These are phyloP conservation scores for Amphiprion clarkii DNA, from an alignment of 2,797 vertebrate species.

Conservation along the genomic window DNA sequence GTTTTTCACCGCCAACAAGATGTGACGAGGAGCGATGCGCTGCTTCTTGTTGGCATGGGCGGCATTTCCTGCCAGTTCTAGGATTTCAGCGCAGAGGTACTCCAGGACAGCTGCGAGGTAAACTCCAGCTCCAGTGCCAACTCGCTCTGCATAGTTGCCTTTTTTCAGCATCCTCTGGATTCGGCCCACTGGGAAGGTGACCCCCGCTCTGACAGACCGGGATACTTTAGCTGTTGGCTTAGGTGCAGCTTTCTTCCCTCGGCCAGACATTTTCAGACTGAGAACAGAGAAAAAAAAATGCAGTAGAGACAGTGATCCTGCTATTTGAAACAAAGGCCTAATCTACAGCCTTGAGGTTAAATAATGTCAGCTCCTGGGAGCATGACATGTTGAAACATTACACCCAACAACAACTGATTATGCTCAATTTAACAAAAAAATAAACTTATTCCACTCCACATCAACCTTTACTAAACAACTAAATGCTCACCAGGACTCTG, in stretches of 20 bases:
- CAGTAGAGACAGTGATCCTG: background rate
- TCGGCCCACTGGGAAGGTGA: conserved; percentile 86
- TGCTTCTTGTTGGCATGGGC: conserved; percentile 81
- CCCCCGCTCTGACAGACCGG: conserved; percentile 75
- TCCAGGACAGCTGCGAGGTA: conserved; percentile 85
- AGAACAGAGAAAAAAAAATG: background rate
- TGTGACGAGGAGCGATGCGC: conserved; percentile 84
- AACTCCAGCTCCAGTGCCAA: conserved; percentile 76
- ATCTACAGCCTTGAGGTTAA: background rate
- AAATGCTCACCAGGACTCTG: conserved; percentile 24
- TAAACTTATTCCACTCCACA: background rate
- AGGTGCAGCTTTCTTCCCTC: conserved; percentile 79
- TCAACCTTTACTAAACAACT: background rate
- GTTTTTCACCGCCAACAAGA: conserved; percentile 85
- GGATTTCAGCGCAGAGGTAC: conserved; percentile 85
- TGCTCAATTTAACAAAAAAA: background rate
- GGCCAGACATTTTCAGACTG: conserved; percentile 84
- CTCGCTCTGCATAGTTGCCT: conserved; percentile 72
- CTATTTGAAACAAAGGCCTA: background rate
- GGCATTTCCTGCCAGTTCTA: conserved; percentile 86
- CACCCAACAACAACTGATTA: background rate
- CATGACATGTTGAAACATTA: background rate
- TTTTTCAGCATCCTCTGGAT: conserved; percentile 79
- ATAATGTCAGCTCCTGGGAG: background rate
- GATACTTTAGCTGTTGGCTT: conserved; percentile 13